A percentile compares a stretch with the other conserved stretches of the same genome.
These are phyloP conservation scores for Cephus spinipes DNA, from an alignment of 2,888 invertebrate species.

Conservation along the genomic window DNA sequence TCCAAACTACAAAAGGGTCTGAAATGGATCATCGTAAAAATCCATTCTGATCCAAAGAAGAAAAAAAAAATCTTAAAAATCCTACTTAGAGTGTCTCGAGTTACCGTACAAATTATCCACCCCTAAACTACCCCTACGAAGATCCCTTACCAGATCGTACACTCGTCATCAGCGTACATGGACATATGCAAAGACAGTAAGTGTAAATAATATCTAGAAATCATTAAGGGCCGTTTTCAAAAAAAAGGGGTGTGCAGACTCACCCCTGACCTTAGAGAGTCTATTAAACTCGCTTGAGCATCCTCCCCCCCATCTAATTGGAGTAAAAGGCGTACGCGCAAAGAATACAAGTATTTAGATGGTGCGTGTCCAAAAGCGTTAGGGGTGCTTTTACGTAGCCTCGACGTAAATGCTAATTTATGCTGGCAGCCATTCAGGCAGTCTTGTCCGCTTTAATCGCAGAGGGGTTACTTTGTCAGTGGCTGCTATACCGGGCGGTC, in stretches of 20 bases:
- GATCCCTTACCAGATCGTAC: neutral
- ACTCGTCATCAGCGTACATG: neutral
- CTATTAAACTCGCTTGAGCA: neutral
- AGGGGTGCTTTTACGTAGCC: neutral
- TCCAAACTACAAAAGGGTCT: neutral
- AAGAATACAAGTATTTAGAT: neutral
- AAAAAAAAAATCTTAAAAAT: conserved; percentile 25
- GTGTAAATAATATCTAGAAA: neutral
- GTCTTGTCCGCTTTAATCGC: neutral
- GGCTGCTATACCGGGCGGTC: neutral
- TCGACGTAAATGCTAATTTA: neutral
- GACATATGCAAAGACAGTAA: neutral
- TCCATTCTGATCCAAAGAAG: conserved; percentile 48
- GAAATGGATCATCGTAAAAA: conserved; percentile 29
- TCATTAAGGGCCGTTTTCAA: neutral
- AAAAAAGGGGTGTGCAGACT: too few species aligned
- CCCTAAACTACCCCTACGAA: neutral
- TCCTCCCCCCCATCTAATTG: neutral
- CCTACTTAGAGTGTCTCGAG: neutral
- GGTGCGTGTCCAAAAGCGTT: neutral
- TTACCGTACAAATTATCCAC: neutral
- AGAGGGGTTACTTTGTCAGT: neutral
- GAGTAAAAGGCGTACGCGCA: neutral
- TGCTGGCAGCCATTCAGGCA: neutral
- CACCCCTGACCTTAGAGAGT: neutral